Evolutionary conservation across 2,888 invertebrate genomes (phyloP).

Genomic region (Troilus luridus): DNA sequence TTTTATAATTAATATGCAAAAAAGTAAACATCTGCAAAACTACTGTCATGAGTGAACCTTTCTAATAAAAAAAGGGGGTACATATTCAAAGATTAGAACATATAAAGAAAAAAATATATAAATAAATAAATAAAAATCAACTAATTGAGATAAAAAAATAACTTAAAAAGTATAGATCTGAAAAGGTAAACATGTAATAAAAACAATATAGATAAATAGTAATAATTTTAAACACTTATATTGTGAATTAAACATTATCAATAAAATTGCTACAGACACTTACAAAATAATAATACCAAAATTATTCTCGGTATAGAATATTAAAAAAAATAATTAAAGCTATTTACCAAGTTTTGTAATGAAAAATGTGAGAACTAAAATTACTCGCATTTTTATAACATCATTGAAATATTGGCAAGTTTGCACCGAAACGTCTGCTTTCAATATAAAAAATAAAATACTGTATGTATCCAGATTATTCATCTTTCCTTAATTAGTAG

Average conservation of each 20-base stretch:
- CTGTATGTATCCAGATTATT: too few relatives aligned
- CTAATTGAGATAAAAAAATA: background rate
- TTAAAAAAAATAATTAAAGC: background rate
- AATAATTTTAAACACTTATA: background rate
- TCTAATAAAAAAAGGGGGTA: background rate
- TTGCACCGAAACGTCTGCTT: too few relatives aligned
- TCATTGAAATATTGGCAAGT: too few relatives aligned
- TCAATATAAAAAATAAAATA: too few relatives aligned
- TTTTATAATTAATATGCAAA: slow-evolving; percentile 11
- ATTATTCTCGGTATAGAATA: background rate
- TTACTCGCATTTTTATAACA: too few relatives aligned
- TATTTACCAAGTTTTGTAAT: background rate
- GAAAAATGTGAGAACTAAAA: background rate
- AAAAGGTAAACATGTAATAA: background rate
- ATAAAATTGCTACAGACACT: slow-evolving; percentile 34
- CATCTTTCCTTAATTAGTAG: too few relatives aligned
- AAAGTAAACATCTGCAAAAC: background rate
- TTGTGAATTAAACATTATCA: background rate
- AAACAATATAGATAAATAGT: background rate
- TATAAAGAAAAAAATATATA: background rate
- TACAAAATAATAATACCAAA: background rate
- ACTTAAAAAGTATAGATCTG: background rate
- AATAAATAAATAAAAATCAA: background rate
- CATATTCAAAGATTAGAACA: background rate
- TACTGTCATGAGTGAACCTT: background rate